Percentiles rank a stretch among this genome's conserved stretches.
These are phyloP conservation scores for Dissostichus mawsoni DNA, from an alignment of 2,113 vertebrate species.

Conservation along the genomic window DNA sequence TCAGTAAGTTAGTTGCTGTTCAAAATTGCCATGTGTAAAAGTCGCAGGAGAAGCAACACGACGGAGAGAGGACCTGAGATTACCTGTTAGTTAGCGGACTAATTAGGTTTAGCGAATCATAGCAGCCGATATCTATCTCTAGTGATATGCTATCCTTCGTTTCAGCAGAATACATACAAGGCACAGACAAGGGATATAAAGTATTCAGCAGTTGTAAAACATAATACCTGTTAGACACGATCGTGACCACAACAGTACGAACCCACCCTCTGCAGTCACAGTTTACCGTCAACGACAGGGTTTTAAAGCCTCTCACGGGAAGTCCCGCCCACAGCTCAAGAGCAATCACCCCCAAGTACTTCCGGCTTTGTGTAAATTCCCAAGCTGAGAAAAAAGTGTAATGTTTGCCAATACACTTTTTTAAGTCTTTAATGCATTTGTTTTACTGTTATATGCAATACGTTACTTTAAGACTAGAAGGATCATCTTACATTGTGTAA, in stretches of 20 bases:
- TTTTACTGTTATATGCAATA: too few relatives aligned
- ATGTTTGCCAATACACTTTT: too few relatives aligned
- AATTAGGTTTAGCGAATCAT: slow-evolving; percentile 63
- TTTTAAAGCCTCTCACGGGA: slow-evolving; percentile 8
- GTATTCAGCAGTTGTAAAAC: background rate
- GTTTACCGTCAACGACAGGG: background rate
- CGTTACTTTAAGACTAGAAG: too few relatives aligned
- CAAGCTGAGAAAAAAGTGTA: too few relatives aligned
- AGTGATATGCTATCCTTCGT: background rate
- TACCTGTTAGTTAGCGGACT: slow-evolving; percentile 39
- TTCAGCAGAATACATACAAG: background rate
- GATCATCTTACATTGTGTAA: too few relatives aligned
- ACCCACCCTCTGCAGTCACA: slow-evolving; percentile 20
- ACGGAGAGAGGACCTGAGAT: slow-evolving; percentile 32
- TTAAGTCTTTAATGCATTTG: too few relatives aligned
- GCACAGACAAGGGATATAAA: background rate
- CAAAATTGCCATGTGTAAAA: background rate
- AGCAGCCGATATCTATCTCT: background rate
- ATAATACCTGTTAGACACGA: slow-evolving; percentile 65
- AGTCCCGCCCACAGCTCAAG: slow-evolving; percentile 43
- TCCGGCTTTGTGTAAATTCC: slow-evolving; percentile 32
- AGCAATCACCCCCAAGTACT: background rate
- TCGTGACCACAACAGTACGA: slow-evolving; percentile 49
- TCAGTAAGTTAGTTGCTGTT: background rate
- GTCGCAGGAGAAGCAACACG: slow-evolving; percentile 16